These are phyloP conservation scores for Rhadina sibilatrix DNA, from an alignment of 2,113 vertebrate species.

Conservation along the genomic window DNA sequence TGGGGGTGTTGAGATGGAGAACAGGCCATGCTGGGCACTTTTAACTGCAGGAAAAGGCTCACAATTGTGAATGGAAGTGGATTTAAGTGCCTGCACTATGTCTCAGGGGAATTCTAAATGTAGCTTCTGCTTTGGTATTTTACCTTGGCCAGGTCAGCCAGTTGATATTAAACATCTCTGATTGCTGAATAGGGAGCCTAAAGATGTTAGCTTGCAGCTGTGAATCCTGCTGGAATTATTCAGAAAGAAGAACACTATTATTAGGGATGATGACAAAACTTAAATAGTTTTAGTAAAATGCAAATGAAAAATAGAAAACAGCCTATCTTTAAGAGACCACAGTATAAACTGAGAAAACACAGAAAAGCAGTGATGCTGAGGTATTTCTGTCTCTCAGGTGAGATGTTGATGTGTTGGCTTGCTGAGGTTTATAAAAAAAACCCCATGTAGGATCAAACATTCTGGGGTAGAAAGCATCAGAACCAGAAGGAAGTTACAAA, in stretches of 20 bases:
- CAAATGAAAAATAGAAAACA: not conserved
- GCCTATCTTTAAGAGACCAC: not conserved
- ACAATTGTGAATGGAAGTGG: not conserved
- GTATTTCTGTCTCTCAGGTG: not conserved
- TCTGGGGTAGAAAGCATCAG: not conserved
- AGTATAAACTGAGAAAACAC: not conserved
- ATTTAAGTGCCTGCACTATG: not conserved
- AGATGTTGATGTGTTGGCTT: not conserved
- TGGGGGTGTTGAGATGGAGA: rapidly evolving
- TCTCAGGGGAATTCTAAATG: not conserved
- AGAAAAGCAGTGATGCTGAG: not conserved
- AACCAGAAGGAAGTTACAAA: not conserved
- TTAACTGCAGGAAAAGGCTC: not conserved
- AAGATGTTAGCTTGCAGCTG: not conserved
- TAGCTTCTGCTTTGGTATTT: not conserved
- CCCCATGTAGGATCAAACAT: not conserved
- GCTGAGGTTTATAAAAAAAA: not conserved
- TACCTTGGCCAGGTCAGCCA: not conserved
- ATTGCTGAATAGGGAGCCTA: not conserved
- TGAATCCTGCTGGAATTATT: not conserved
- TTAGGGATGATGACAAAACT: not conserved
- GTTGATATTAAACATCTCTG: not conserved
- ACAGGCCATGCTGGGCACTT: not conserved
- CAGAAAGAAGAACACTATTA: not conserved
- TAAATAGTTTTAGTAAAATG: not conserved